These are phyloP conservation scores for Thermophis baileyi DNA, from an alignment of 2,113 vertebrate genomes.

Conservation along the genomic window DNA sequence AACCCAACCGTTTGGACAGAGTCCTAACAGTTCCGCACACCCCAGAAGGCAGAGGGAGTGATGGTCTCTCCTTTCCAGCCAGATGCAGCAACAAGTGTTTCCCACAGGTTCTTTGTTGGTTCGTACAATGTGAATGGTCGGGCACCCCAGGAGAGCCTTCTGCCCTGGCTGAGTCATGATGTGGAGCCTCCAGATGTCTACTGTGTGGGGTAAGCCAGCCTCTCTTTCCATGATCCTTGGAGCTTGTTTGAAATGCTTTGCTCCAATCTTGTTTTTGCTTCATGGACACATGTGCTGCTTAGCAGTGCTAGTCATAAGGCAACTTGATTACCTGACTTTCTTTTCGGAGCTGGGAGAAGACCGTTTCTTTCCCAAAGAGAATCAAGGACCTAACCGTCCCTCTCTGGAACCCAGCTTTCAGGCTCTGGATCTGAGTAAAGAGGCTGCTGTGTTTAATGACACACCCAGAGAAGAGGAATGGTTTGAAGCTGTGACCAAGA, in stretches of 20 bases:
- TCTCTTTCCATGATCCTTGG: neutral
- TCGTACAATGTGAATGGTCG: constrained; percentile 97
- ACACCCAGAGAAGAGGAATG: constrained; percentile 95
- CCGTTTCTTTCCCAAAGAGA: no score
- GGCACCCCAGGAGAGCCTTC: constrained; percentile 84
- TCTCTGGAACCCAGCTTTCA: constrained; percentile 82
- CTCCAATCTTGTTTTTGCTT: no score
- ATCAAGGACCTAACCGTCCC: neutral
- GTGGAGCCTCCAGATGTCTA: constrained; percentile 87
- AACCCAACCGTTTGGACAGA: no score
- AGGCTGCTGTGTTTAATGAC: constrained; percentile 95
- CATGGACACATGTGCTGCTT: no score
- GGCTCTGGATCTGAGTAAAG: constrained; percentile 96
- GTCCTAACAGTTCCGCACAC: no score
- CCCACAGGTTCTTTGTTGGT: constrained; percentile 87
- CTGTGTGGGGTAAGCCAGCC: constrained; percentile 84
- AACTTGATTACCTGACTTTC: no score
- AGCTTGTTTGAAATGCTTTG: neutral
- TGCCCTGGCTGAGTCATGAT: constrained; percentile 81
- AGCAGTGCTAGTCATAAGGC: no score
- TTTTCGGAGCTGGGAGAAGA: neutral
- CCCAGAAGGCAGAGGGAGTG: no score
- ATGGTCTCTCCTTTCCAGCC: neutral
- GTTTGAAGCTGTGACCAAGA: constrained; percentile 87
- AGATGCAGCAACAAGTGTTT: neutral